Percentiles rank a stretch among this genome's conserved stretches.
Evolutionary conservation across 2,888 invertebrate species (phyloP).

Genomic region (Tipula unca): DNA sequence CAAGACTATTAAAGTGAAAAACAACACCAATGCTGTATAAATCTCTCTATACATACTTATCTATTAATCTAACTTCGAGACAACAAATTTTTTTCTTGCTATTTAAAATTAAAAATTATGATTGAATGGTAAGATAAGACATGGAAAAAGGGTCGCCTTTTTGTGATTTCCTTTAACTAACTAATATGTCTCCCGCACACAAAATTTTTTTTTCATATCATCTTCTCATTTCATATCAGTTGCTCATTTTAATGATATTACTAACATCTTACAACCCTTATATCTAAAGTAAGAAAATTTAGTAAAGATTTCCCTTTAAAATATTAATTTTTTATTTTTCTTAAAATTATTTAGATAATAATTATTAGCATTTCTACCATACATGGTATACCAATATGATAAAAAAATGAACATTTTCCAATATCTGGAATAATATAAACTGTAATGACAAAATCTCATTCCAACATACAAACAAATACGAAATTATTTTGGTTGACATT

Average conservation of each 20-base stretch:
- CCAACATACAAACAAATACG: neutral
- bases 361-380: neutral
- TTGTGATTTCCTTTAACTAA: conserved; percentile 16
- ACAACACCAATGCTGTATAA: neutral
- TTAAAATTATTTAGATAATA: neutral
- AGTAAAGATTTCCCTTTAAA: neutral
- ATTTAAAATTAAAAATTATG: conserved; percentile 15
- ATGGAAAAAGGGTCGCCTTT: conserved; percentile 3
- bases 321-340: neutral
- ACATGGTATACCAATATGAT: neutral
- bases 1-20: neutral
- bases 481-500: neutral
- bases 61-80: conserved; percentile 14
- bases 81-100: neutral
- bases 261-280: neutral
- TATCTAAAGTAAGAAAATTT: neutral
- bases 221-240: neutral
- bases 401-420: neutral
- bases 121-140: conserved; percentile 16
- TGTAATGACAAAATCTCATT: neutral
- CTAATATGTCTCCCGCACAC: conserved; percentile 14
- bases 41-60: conserved; percentile 1
- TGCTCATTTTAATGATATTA: conserved; percentile 14
- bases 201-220: neutral
- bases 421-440: neutral